phyloP scores from a whole-genome alignment of 2,888 invertebrate species.

The Unio pictorum region DNA sequence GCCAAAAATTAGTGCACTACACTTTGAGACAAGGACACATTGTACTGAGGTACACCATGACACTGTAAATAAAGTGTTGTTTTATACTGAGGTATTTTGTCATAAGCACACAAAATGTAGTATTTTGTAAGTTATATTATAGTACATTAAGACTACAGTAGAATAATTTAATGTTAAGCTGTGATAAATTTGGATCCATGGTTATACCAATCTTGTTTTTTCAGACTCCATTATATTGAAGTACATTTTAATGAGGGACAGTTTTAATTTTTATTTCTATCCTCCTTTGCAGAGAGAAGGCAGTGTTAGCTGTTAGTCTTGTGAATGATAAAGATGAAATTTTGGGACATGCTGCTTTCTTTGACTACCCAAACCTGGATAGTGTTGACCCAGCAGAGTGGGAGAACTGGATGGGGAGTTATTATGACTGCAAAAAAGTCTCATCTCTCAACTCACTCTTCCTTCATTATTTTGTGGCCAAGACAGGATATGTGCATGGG shows the following conservation, averaged over 20 bases:
- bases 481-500: slow-evolving; percentile 65
- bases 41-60: no score
- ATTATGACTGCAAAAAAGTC: slow-evolving; percentile 49
- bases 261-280: background rate
- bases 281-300: slow-evolving; percentile 63
- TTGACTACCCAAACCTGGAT: slow-evolving; percentile 68
- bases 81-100: no score
- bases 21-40: no score
- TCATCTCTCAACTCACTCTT: slow-evolving; percentile 68
- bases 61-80: no score
- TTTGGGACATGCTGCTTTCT: slow-evolving; percentile 70
- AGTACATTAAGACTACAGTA: no score
- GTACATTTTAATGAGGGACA: background rate
- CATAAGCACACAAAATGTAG: no score
- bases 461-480: slow-evolving; percentile 70
- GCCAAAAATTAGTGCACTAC: no score
- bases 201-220: background rate
- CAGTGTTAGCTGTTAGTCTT: slow-evolving; percentile 68
- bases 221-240: background rate
- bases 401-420: slow-evolving; percentile 62
- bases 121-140: no score
- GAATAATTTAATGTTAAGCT: no score
- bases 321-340: slow-evolving; percentile 68
- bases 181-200: no score
- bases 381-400: slow-evolving; percentile 63